Base-by-base conservation (phyloP, 2,113 vertebrate species). In the Alligator sinensis region DNA sequence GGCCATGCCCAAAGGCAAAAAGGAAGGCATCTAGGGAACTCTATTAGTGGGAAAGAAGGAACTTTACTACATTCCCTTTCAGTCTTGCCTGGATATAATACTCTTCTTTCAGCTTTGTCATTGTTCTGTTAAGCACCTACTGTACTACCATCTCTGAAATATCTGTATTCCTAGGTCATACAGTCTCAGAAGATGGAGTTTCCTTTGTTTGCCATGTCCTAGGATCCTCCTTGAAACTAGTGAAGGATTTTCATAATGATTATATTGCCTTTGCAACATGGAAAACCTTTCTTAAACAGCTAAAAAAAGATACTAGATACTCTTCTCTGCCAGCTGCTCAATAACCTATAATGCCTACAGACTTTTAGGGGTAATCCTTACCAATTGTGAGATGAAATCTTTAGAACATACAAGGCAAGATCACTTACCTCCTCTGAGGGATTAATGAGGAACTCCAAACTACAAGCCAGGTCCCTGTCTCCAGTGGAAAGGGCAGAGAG, bases 121-220 rank as follows among this genome's bases (percentile, higher is more conserved):
- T 54, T 59, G 1, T 34, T 60, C 61, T 0, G 0, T 62, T 63
- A 68, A 38, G 28, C 11, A 62, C 2, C 0, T 21, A 57, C 70
- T 11, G n/a, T 8, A 58, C 63, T 55, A 38, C 54, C 28, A 5
- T 13, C 30, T 6, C 1, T 10, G 15, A 30, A 28, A 88, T 12
- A 91, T 68, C 28, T 58, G 14, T 79, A 3, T 55, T 77, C 12
- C 38, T 25, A 28, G 80, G 25, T 27, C 27, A 17, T 77, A 27
- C 55, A 27, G 3, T n/a, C 6, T 25, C 27, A 77, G 75, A 15
- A 11, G 24, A 78, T 17, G 64, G 64, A 66, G 18, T n/a, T 16
- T n/a, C 28, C 64, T 66, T 28, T n/a, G n/a, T 30, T 66, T 80
- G 76, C 17, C 82, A 22, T 47, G 4, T 81, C 68, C 55, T 28